Percentiles rank a stretch among this genome's conserved stretches.
These are phyloP conservation scores for Volucella zonaria DNA, from an alignment of 2,888 invertebrate genomes.

Conservation along the genomic window DNA sequence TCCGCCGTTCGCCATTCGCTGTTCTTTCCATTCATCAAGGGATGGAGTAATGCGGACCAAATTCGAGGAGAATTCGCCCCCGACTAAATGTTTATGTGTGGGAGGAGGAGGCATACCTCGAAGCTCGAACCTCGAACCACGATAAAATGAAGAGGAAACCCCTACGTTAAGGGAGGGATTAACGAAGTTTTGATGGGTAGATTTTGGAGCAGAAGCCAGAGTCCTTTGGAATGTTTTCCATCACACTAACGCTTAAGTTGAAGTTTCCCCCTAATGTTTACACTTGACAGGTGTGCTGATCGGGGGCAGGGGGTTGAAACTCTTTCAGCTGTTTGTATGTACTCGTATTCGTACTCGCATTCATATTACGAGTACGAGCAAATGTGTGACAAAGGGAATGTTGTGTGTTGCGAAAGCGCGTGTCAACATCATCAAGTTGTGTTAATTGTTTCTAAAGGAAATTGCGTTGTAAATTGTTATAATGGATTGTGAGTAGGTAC, in stretches of 20 bases:
- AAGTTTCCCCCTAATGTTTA: slow-evolving; percentile 45
- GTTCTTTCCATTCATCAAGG: too few relatives aligned
- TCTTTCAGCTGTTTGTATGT: slow-evolving; percentile 6
- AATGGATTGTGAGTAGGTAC: slow-evolving; percentile 36
- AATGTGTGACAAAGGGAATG: slow-evolving; percentile 34
- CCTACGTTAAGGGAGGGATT: slow-evolving; percentile 50
- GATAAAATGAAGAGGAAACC: slow-evolving; percentile 35
- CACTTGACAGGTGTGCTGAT: slow-evolving; percentile 60
- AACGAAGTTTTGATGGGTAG: slow-evolving; percentile 64
- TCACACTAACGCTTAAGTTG: slow-evolving; percentile 15
- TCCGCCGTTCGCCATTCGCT: too few relatives aligned
- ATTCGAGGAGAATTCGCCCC: too few relatives aligned
- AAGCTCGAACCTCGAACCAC: neutral
- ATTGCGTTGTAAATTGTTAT: slow-evolving; percentile 25
- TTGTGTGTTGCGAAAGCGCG: slow-evolving; percentile 7
- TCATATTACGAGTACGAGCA: neutral
- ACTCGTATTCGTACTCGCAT: too few relatives aligned
- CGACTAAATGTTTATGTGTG: too few relatives aligned
- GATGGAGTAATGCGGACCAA: too few relatives aligned
- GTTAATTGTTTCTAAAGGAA: slow-evolving; percentile 65
- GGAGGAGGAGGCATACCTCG: too few relatives aligned
- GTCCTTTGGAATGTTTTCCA: slow-evolving; percentile 35
- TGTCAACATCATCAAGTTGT: slow-evolving; percentile 43
- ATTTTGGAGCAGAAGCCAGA: slow-evolving; percentile 34
- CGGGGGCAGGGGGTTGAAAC: neutral